Percentiles rank a stretch among this genome's conserved stretches.
Evolutionary conservation across 2,888 invertebrate genomes (phyloP).

Genomic region (Eupithecia tripunctaria): DNA sequence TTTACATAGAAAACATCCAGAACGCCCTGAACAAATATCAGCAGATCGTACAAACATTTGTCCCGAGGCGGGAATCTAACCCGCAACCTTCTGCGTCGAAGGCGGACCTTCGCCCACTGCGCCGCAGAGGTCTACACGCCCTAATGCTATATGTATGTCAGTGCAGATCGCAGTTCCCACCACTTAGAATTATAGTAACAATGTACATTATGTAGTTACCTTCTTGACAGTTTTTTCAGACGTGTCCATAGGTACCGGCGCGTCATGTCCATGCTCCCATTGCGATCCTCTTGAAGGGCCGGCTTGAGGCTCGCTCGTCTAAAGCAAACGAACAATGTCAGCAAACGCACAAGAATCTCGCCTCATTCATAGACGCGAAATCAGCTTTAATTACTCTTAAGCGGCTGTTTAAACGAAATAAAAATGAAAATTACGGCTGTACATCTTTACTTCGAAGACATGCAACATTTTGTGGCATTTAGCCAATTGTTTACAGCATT

Average conservation of each 20-base stretch:
- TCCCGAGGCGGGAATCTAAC: too few relatives aligned
- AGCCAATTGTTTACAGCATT: not conserved
- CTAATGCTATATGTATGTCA: not conserved
- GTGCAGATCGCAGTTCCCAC: not conserved
- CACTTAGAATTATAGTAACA: not conserved
- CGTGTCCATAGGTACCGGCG: constrained; percentile 58
- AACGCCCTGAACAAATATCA: too few relatives aligned
- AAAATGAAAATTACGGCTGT: not conserved
- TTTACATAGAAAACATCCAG: too few relatives aligned
- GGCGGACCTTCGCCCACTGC: too few relatives aligned
- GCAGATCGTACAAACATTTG: too few relatives aligned
- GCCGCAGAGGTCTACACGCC: too few relatives aligned
- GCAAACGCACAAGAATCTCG: not conserved
- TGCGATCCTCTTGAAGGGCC: constrained; percentile 44
- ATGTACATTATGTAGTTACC: constrained; percentile 61
- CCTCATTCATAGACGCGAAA: not conserved
- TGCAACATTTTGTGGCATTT: not conserved
- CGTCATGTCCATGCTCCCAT: constrained; percentile 60
- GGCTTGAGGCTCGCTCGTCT: constrained; percentile 19
- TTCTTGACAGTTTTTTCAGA: constrained; percentile 80
- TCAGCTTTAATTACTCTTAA: not conserved
- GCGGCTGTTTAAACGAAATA: not conserved
- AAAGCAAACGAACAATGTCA: constrained; percentile 3
- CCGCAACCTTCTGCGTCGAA: too few relatives aligned
- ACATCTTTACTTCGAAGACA: not conserved